Percentiles rank a stretch among this genome's conserved stretches.
These are phyloP conservation scores for Macrocentrus cingulum DNA, from an alignment of 1,140 invertebrate genomes.

Conservation along the genomic window DNA sequence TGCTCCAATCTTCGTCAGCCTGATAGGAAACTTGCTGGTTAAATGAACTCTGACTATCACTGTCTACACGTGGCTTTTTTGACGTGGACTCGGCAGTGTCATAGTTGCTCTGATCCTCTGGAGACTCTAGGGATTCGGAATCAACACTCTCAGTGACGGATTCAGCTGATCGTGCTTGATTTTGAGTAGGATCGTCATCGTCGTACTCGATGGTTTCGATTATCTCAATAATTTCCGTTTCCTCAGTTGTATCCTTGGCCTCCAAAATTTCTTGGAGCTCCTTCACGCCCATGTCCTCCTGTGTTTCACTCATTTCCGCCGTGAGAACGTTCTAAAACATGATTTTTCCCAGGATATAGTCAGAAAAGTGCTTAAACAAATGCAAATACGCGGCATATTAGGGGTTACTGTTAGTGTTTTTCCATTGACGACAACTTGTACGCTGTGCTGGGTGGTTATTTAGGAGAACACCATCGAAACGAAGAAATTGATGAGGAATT, in stretches of 20 bases:
- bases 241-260: slow-evolving; percentile 4
- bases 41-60: slow-evolving; percentile 17
- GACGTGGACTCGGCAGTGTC: slow-evolving; percentile 24
- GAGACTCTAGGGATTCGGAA: slow-evolving; percentile 16
- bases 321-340: background rate
- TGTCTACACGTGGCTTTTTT: slow-evolving; percentile 18
- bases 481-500: too few relatives aligned
- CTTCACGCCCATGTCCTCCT: slow-evolving; percentile 14
- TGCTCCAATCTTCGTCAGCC: slow-evolving; percentile 52
- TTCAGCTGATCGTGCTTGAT: slow-evolving; percentile 34
- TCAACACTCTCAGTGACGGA: slow-evolving; percentile 40
- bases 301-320: background rate
- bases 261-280: slow-evolving; percentile 24
- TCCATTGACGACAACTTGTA: too few relatives aligned
- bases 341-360: too few relatives aligned
- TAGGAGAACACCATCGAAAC: too few relatives aligned
- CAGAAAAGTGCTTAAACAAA: too few relatives aligned
- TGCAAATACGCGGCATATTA: background rate
- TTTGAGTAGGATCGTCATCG: slow-evolving; percentile 39
- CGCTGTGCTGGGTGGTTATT: too few relatives aligned
- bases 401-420: background rate
- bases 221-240: slow-evolving; percentile 41
- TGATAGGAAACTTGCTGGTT: slow-evolving; percentile 45
- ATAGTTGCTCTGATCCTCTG: slow-evolving; percentile 24
- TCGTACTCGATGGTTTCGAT: slow-evolving; percentile 38